phyloP scores from a whole-genome alignment of 1,140 invertebrate genomes.

The Ceratina japonica region DNA sequence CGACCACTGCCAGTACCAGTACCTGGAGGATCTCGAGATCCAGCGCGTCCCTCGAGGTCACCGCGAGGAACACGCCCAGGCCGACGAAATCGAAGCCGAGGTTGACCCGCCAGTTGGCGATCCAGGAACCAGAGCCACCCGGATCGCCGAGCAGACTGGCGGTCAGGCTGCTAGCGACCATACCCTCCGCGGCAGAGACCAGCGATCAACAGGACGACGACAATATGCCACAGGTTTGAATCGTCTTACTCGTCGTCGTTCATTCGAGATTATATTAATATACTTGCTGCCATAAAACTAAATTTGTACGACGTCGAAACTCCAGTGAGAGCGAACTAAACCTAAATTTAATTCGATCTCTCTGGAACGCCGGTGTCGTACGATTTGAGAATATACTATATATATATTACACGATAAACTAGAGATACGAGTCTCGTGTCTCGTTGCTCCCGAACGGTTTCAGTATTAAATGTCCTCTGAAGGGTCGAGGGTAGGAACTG shows the following conservation, averaged over 20 bases:
- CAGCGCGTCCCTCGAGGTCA: slow-evolving; percentile 80
- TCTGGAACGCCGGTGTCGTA: too few relatives aligned
- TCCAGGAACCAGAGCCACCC: slow-evolving; percentile 85
- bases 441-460: slow-evolving; percentile 29
- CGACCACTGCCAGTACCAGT: slow-evolving; percentile 90
- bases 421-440: background rate
- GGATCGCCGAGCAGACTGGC: slow-evolving; percentile 82
- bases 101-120: slow-evolving; percentile 87
- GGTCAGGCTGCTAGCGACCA: slow-evolving; percentile 87
- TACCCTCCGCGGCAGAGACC: slow-evolving; percentile 90
- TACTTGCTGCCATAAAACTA: too few relatives aligned
- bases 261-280: background rate
- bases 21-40: slow-evolving; percentile 91
- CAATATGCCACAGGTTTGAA: slow-evolving; percentile 38
- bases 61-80: slow-evolving; percentile 66
- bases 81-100: slow-evolving; percentile 82
- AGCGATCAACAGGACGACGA: slow-evolving; percentile 87
- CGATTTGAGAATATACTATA: too few relatives aligned
- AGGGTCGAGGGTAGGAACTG: background rate
- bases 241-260: background rate
- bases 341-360: too few relatives aligned
- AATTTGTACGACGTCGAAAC: too few relatives aligned
- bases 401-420: background rate
- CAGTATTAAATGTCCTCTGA: slow-evolving; percentile 38
- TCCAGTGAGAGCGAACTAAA: too few relatives aligned